These are phyloP conservation scores for Phataginus tricuspis DNA, from an alignment of 2,797 vertebrate species.

Conservation along the genomic window DNA sequence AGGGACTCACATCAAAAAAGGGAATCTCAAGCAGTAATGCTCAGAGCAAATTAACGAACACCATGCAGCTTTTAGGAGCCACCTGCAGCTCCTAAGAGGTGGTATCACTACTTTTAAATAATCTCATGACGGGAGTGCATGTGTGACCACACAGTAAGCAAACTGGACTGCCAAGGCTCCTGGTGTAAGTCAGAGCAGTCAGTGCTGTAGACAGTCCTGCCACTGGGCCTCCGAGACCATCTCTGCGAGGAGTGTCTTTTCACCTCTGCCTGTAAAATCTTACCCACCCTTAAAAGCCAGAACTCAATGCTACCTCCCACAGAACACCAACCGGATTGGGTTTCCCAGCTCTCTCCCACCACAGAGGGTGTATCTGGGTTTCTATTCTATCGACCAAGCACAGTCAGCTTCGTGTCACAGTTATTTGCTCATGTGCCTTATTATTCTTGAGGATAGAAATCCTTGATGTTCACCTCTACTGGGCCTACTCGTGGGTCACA, in stretches of 20 bases:
- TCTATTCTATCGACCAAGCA: background rate
- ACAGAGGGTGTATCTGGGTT: background rate
- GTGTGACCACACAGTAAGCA: accelerated
- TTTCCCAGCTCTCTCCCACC: background rate
- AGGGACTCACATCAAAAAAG: background rate
- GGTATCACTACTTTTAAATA: no score
- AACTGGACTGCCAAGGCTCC: background rate
- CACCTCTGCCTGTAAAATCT: background rate
- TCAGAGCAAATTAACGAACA: background rate
- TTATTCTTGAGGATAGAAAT: background rate
- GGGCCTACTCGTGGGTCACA: no score
- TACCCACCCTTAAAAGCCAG: background rate
- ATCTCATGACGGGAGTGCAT: background rate
- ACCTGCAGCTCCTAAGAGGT: background rate
- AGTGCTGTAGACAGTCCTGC: accelerated
- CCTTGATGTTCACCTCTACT: background rate
- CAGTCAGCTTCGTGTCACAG: no score
- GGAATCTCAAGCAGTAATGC: background rate
- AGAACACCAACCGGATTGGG: background rate
- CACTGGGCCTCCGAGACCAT: background rate
- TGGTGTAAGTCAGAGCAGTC: background rate
- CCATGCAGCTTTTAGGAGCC: background rate
- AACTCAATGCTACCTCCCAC: background rate
- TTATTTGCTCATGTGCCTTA: background rate
- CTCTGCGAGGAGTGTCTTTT: background rate